A percentile compares a stretch with the other conserved stretches of the same genome.
phyloP scores from a whole-genome alignment of 2,888 invertebrate genomes.

The Pyrochroa serraticornis region DNA sequence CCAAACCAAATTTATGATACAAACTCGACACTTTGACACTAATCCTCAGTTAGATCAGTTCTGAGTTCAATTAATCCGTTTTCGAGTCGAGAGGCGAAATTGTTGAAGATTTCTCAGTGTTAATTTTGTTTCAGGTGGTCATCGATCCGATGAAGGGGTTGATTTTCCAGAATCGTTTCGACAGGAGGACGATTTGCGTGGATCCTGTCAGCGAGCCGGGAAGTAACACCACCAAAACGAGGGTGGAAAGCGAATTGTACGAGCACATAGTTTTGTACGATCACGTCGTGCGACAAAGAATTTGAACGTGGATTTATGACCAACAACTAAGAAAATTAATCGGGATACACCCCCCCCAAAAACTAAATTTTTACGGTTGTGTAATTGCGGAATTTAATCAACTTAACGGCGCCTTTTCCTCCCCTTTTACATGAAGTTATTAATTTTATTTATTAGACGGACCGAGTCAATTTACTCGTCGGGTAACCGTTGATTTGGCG shows the following conservation, averaged over 20 bases:
- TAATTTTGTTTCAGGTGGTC: conserved; percentile 58
- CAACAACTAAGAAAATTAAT: conserved; percentile 66
- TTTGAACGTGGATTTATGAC: conserved; percentile 53
- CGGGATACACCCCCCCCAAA: conserved; percentile 57
- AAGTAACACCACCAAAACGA: conserved; percentile 69
- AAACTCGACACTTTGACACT: neutral
- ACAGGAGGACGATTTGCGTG: conserved; percentile 76
- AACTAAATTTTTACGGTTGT: conserved; percentile 7
- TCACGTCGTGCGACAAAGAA: conserved; percentile 69
- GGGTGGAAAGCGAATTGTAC: conserved; percentile 70
- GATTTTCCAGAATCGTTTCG: conserved; percentile 79
- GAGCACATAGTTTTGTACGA: conserved; percentile 81
- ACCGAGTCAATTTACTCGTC: too few species aligned
- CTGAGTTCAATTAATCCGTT: neutral
- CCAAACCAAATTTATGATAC: neutral
- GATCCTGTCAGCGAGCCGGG: conserved; percentile 70
- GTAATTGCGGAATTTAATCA: too few species aligned
- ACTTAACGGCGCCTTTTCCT: too few species aligned
- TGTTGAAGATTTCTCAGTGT: neutral
- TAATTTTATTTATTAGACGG: too few species aligned
- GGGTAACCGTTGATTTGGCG: too few species aligned
- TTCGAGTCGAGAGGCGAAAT: neutral
- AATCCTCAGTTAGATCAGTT: neutral
- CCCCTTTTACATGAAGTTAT: too few species aligned
- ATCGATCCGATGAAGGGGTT: conserved; percentile 76